Conservation (phyloP, 2,888 invertebrate species). For the Auanema freiburgensis region DNA sequence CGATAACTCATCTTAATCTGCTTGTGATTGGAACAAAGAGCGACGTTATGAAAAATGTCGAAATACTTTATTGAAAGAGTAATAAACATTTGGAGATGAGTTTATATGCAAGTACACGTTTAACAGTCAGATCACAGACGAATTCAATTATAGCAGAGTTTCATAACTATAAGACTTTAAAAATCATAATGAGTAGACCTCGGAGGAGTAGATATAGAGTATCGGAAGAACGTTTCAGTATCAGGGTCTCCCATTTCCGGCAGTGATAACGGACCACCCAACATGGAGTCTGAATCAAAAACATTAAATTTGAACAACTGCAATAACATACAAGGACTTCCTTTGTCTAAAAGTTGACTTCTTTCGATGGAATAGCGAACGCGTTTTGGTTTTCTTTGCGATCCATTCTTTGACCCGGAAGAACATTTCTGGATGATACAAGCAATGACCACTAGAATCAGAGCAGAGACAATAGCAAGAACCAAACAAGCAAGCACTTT, state of each 20-base stretch:
- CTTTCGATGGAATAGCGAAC: slow-evolving; percentile 38
- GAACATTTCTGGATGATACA: slow-evolving; percentile 50
- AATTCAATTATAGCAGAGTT: neutral
- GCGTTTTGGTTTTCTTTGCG: neutral
- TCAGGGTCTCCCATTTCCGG: slow-evolving; percentile 38
- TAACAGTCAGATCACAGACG: slow-evolving; percentile 1
- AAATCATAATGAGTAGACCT: slow-evolving; percentile 23
- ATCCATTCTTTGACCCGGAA: slow-evolving; percentile 12
- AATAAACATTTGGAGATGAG: neutral
- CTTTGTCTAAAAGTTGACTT: slow-evolving; percentile 35
- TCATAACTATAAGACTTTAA: neutral
- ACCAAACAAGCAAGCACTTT: slow-evolving; percentile 51
- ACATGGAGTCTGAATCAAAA: slow-evolving; percentile 14
- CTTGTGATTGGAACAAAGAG: slow-evolving; percentile 8
- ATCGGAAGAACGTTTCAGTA: slow-evolving; percentile 36
- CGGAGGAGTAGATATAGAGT: slow-evolving; percentile 26
- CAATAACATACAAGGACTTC: slow-evolving; percentile 18
- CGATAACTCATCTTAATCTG: neutral
- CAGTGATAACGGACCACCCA: slow-evolving; percentile 29
- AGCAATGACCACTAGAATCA: slow-evolving; percentile 47
- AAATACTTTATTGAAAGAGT: too few species aligned
- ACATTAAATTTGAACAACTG: neutral
- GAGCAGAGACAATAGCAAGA: slow-evolving; percentile 45
- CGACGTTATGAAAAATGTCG: slow-evolving; percentile 2
- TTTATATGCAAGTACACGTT: neutral